Evolutionary conservation across 2,888 invertebrate species (phyloP).

Genomic region (Drosophila longiperda): DNA sequence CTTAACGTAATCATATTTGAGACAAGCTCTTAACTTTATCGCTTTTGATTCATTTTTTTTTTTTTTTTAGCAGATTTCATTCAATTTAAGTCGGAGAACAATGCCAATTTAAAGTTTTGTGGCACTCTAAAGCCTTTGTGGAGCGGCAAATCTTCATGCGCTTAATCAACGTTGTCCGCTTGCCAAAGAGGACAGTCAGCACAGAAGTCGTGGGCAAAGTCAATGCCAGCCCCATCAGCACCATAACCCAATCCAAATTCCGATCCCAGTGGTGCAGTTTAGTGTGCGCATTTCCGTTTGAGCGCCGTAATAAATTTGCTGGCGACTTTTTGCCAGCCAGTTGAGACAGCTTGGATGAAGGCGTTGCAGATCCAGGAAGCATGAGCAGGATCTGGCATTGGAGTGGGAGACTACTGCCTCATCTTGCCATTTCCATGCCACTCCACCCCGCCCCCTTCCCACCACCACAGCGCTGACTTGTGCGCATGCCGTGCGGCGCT

Average conservation of each 20-base stretch:
- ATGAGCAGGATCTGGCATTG: not conserved
- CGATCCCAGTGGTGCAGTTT: constrained; percentile 72
- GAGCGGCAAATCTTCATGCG: constrained; percentile 41
- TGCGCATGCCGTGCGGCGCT: constrained; percentile 63
- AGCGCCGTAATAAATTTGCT: constrained; percentile 74
- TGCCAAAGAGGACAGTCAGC: constrained; percentile 62
- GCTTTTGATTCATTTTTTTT: not conserved
- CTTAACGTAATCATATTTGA: not conserved
- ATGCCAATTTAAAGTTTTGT: constrained; percentile 38
- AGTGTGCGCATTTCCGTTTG: constrained; percentile 73
- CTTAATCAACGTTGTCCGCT: constrained; percentile 63
- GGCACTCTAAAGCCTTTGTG: constrained; percentile 33
- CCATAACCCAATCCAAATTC: constrained; percentile 29
- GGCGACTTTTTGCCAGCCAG: constrained; percentile 68
- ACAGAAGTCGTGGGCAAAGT: constrained; percentile 22
- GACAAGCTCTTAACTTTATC: not conserved
- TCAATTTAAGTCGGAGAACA: constrained; percentile 8
- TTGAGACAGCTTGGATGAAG: constrained; percentile 53
- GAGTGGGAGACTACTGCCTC: constrained; percentile 54
- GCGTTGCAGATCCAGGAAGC: constrained; percentile 9
- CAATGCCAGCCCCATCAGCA: constrained; percentile 10
- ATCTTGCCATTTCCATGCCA: constrained; percentile 44
- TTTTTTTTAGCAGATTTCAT: constrained; percentile 7
- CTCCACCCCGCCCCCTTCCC: not conserved
- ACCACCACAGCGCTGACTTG: constrained; percentile 18